Evolutionary conservation across 2,113 vertebrate species (phyloP), one percentile per base, ranked within the genome.

Genomic region (Nannobrachium achirus): DNA sequence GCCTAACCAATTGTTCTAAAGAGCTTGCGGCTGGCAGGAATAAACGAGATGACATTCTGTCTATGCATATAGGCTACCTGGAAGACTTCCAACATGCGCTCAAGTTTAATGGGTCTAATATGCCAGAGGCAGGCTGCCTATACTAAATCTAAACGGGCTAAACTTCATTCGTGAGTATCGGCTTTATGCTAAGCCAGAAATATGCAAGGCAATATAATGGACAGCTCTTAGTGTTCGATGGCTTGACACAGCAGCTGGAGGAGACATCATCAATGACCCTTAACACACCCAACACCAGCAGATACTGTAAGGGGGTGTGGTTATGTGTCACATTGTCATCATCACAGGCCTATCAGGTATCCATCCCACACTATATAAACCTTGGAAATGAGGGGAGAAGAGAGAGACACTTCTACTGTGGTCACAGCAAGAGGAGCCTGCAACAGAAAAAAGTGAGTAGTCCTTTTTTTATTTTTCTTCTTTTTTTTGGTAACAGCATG

Each of bases 311-410:
- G 33, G 75, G 77, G 86, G 88, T 78, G 88, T 79, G 85, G 85
- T 82, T 76, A 73, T 33, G 7, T 39, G 78, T 44, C 61, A 6
- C 65, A 4, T 69, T 10, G 67, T 46, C 18, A 33, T 61, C 58
- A 25, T 33, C n/a, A n/a, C n/a, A n/a, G 42, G 58, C 75, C 64
- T 78, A 10, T 83, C 86, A 89, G 83, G 85, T 84, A 56, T 69
- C 63, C 76, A 19, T 78, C 64, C 69, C 50, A 16, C 81, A 8
- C 58, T 79, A 85, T 88, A 90, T 63, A 86, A 80, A 10, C 56
- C 44, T 7, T 55, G 0, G 63, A 38, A 16, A 49, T 6, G 55
- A 55, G 69, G 66, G 64, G 19, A 66, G 25, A 79, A 61, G 45
- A 75, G 16, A 60, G 69, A 63, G 39, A 74, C 16, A 50, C 25